Base-by-base conservation (phyloP, 2,888 invertebrate genomes). In the Reticulitermes lucifugus region DNA sequence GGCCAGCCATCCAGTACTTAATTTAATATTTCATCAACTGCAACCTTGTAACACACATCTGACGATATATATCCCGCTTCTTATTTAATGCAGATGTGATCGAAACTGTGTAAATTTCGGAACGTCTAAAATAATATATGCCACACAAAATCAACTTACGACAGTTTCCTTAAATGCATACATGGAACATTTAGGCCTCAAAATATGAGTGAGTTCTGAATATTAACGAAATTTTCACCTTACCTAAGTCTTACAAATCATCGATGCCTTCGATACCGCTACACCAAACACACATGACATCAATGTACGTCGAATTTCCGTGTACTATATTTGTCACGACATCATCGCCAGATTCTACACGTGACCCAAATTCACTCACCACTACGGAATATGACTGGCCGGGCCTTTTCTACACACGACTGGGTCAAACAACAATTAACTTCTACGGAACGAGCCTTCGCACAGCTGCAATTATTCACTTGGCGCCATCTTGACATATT, bases 401-500 rank as follows among this genome's bases (percentile, higher is more conserved):
- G 46, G 22, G 46, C 77, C 77, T n/a, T 35, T 25, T 21, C 46
- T n/a, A 0, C 43, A 21, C 10, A 77, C 46, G 41, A 7, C n/a
- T 43, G 43, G 7, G 43, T 75, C 43, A 75, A 75, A 46, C 51
- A 77, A 9, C 14, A 73, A n/a, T n/a, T 77, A n/a, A 12, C 29
- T 77, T 46, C 51, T 77, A 46, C 51, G 77, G 41, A 51, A 43
- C 35, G 22, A 51, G 5, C 46, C 51, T n/a, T 12, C 46, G 46
- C 46, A 5, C 43, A 46, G 51, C 21, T 14, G 6, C n/a, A n/a
- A 77, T n/a, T 51, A 46, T 51, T 77, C n/a, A 21, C 51, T 77
- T 77, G 21, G 51, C 77, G 77, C 77, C 77, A 77, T 77, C 43
- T 77, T 77, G 46, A 51, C 35, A 77, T n/a, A 41, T n/a, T 65